These are phyloP conservation scores for Triplophysa bombifrons DNA, from an alignment of 2,797 vertebrate genomes.

Conservation along the genomic window DNA sequence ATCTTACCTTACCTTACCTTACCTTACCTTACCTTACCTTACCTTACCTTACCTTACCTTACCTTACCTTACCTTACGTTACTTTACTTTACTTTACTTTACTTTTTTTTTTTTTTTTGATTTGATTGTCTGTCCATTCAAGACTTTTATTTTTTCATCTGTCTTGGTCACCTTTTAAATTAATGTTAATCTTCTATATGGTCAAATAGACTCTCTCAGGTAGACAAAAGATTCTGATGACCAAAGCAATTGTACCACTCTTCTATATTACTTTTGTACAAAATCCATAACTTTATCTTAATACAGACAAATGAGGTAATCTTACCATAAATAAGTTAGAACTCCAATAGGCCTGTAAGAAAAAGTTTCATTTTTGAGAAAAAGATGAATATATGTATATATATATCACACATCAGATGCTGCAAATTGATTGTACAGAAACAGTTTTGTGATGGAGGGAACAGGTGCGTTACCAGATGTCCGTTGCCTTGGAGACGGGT, in stretches of 20 bases:
- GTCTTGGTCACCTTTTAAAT: not conserved
- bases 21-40: too few relatives aligned
- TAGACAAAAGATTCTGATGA: not conserved
- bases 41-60: too few relatives aligned
- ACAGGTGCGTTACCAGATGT: constrained; percentile 84
- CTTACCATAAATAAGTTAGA: constrained; percentile 93
- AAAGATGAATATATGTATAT: not conserved
- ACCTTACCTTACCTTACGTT: too few relatives aligned
- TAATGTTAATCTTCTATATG: not conserved
- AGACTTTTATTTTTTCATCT: not conserved
- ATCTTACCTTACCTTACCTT: too few relatives aligned
- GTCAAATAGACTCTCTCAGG: not conserved
- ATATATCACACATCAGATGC: constrained; percentile 29
- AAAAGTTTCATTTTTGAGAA: constrained; percentile 32
- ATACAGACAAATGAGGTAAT: constrained; percentile 2
- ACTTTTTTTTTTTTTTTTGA: not conserved
- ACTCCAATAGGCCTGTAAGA: constrained; percentile 89
- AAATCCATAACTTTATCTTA: not conserved
- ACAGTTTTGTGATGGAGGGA: constrained; percentile 25
- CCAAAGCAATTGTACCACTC: too few relatives aligned
- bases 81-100: too few relatives aligned
- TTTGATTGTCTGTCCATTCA: not conserved
- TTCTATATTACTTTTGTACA: not conserved
- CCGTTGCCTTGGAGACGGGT: constrained; percentile 89
- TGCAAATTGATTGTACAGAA: constrained; percentile 39